Base-by-base conservation (phyloP, 2,113 vertebrate genomes). In the Trematomus loennbergii region DNA sequence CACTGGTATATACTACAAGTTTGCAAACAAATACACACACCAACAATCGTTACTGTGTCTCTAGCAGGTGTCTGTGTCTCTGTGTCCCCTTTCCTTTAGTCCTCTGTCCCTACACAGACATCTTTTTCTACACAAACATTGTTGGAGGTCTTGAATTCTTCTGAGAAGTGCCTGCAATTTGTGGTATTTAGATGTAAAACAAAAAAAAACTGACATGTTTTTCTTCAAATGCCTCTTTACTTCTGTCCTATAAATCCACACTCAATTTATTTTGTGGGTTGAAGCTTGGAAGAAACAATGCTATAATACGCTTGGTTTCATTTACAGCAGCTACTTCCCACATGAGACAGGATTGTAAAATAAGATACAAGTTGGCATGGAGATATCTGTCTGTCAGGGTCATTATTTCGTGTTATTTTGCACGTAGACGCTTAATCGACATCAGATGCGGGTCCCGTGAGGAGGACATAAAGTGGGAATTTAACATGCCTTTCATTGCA, bases 81-180 rank as follows among this genome's bases (percentile, higher is more conserved):
- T 55, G 9, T 10, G 18, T 65, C 45, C 53, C 49, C 12, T 48
- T 29, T 17, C 33, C 12, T 15, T 61, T 43, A 10, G 53, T 25
- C 63, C 49, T 55, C 50, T 0, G 0, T 52, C 10, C 52, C 2
- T 17, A 36, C 33, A 53, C 61, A 78, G 72, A 63, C 76, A 83
- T 62, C 59, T 57, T 61, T 62, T 43, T 62, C 4, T 40, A 40
- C 1, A 5, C 9, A 40, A 40, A 40, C 9, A n/a, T 22, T 87
- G 53, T 73, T 73, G 80, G 84, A 81, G 90, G 87, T 85, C 85
- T 33, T 58, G 79, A 74, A 85, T 87, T 68, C 66, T 78, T 75
- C 70, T 1, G 12, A 52, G 70, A 46, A 57, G 60, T 1, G 46
- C 61, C 66, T 82, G 50, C 64, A 79, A 75, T 87, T 82, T 85